These are phyloP conservation scores for Sceloporus undulatus DNA, from an alignment of 2,113 vertebrate genomes.

Conservation along the genomic window DNA sequence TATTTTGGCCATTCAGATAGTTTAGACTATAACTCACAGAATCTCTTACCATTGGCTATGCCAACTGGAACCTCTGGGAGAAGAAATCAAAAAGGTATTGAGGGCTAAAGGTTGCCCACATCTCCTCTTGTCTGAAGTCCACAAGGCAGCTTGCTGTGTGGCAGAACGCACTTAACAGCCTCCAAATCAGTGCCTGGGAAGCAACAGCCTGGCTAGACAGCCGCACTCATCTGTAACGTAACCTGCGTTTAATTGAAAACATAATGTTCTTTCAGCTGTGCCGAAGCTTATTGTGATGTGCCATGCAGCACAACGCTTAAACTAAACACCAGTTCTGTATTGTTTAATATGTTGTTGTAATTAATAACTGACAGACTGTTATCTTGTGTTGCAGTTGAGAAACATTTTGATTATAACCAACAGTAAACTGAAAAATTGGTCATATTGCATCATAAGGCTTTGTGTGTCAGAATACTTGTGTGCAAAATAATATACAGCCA, in stretches of 20 bases:
- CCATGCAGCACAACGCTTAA: conserved; percentile 50
- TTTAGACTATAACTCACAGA: background rate
- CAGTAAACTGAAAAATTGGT: conserved; percentile 61
- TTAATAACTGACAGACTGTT: conserved; percentile 72
- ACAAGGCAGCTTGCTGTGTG: too few species aligned
- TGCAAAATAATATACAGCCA: background rate
- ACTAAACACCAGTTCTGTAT: conserved; percentile 57
- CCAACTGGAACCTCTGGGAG: background rate
- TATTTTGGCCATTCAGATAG: background rate
- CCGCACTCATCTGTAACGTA: conserved; percentile 55
- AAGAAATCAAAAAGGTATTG: background rate
- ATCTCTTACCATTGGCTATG: background rate
- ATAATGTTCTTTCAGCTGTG: conserved; percentile 62
- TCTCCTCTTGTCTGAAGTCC: background rate
- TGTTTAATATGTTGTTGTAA: conserved; percentile 71
- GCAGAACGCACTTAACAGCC: background rate
- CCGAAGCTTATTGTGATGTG: conserved; percentile 55
- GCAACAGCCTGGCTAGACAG: conserved; percentile 4
- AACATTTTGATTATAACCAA: conserved; percentile 64
- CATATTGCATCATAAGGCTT: conserved; percentile 50
- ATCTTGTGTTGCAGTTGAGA: conserved; percentile 67
- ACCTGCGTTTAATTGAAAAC: conserved; percentile 65
- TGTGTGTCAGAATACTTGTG: background rate
- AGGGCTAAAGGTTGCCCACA: background rate
- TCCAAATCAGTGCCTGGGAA: background rate